Evolutionary conservation across 2,113 vertebrate species (phyloP).

Genomic region (Colius striatus): DNA sequence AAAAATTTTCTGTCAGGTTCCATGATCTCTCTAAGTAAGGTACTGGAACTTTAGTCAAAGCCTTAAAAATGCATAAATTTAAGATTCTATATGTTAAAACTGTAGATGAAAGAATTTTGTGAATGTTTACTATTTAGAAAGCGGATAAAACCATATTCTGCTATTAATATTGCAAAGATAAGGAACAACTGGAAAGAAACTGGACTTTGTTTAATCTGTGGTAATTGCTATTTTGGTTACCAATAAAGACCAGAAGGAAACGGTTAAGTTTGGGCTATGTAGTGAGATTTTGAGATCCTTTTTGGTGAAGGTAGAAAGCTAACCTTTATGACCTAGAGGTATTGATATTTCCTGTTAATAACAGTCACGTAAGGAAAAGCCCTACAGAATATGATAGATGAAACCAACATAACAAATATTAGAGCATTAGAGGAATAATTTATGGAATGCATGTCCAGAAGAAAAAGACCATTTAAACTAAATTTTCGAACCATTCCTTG

Average conservation of each 20-base stretch:
- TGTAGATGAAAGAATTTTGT: not conserved
- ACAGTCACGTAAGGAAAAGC: not conserved
- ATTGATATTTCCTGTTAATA: not conserved
- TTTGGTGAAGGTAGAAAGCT: not conserved
- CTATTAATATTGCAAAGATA: not conserved
- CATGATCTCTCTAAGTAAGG: not conserved
- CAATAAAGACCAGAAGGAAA: not conserved
- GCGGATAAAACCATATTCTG: not conserved
- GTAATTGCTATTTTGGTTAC: not conserved
- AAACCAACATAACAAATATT: not conserved
- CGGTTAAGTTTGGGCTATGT: not conserved
- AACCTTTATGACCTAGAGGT: not conserved
- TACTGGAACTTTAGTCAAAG: not conserved
- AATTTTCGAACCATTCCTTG: not conserved
- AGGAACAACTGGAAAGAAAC: fast-evolving
- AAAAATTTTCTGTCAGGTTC: not conserved
- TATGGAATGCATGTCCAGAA: not conserved
- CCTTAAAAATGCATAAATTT: not conserved
- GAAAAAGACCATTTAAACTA: not conserved
- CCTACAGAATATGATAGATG: not conserved
- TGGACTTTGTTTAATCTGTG: not conserved
- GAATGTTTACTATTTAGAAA: not conserved
- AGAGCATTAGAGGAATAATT: not conserved
- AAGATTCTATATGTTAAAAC: not conserved
- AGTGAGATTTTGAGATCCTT: not conserved